Conservation (phyloP, 1,140 invertebrate genomes). For the Aphelinus atriplicis region DNA sequence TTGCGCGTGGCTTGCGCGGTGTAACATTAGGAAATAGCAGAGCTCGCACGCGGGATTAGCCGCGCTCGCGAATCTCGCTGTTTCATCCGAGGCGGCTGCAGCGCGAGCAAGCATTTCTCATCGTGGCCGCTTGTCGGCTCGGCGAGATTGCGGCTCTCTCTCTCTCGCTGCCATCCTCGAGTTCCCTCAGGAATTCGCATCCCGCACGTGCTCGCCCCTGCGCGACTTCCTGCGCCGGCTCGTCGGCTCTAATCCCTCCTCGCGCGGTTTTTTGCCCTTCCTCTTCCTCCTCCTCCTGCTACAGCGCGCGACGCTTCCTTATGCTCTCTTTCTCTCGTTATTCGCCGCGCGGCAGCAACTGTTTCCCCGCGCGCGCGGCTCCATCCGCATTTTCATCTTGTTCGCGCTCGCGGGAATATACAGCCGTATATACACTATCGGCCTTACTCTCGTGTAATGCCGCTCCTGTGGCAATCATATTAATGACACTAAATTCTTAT, state of each 20-base stretch:
- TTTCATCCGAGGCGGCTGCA: slow-evolving; percentile 29
- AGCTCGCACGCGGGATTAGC: too few species aligned
- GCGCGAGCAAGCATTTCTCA: neutral
- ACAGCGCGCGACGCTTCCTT: neutral
- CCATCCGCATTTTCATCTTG: slow-evolving; percentile 37
- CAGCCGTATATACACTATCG: too few species aligned
- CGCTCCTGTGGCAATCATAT: too few species aligned
- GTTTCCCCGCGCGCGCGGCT: slow-evolving; percentile 1
- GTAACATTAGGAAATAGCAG: too few species aligned
- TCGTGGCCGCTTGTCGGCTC: neutral
- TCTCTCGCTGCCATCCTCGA: slow-evolving; percentile 20
- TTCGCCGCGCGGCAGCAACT: slow-evolving; percentile 5
- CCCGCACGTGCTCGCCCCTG: neutral
- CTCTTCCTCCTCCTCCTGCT: neutral
- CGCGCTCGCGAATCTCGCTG: too few species aligned
- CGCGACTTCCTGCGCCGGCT: neutral
- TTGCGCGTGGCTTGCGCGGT: slow-evolving; percentile 40
- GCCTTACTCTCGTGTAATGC: too few species aligned
- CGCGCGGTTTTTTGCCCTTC: slow-evolving; percentile 1
- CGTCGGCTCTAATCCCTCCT: too few species aligned
- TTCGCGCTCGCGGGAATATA: neutral
- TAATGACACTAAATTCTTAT: too few species aligned
- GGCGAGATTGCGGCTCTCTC: neutral
- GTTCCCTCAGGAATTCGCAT: slow-evolving; percentile 42
- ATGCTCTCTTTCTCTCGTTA: slow-evolving; percentile 4